Evolutionary conservation across 2,797 vertebrate species (phyloP), one percentile per base, ranked within the genome.

Genomic region (Parotocinclus haroldoi): DNA sequence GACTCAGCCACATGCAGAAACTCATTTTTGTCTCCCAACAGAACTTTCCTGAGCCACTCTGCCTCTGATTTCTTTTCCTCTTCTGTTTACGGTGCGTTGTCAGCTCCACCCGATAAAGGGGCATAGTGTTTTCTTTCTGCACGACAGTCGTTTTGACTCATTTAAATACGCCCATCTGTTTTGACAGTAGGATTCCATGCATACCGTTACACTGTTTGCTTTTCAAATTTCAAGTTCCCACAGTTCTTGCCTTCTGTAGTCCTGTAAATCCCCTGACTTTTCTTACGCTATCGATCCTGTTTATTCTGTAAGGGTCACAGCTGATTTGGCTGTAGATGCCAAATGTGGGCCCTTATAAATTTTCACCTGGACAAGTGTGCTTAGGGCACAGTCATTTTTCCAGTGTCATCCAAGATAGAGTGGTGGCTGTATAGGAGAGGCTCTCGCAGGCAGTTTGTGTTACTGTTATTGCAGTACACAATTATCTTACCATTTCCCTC

Each of bases 11-110:
- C 27, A 27, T 27, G 27, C 27, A 27, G 27, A 27, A 27, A 27
- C 27, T 27, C 27, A 27, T 27, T 27, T 27, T 27, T 27, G 27
- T 27, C 27, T 27, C 40, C 49, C 42, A 48, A 62, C 60, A 68
- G 58, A 65, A 64, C 57, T 58, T 74, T 74, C 52, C 48, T 71
- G 55, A 64, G 64, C 69, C 49, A 16, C 10, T 10, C 63, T 74
- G 44, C 37, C 18, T 57, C 61, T 63, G 60, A 13, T 51, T 37
- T 45, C 49, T 44, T 27, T 69, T 45, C 56, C 38, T 44, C 52
- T 42, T 2, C 9, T 56, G 50, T 72, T 61, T 60, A 48, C 36
- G 49, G 65, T 55, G 63, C 27, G 27, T 27, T 27, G 27, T 27
- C 27, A 27, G 27, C 27, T 27, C 27, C 27, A 27, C 27, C 27